Conservation (phyloP, 1,140 invertebrate species). For the Conus betulinus region DNA sequence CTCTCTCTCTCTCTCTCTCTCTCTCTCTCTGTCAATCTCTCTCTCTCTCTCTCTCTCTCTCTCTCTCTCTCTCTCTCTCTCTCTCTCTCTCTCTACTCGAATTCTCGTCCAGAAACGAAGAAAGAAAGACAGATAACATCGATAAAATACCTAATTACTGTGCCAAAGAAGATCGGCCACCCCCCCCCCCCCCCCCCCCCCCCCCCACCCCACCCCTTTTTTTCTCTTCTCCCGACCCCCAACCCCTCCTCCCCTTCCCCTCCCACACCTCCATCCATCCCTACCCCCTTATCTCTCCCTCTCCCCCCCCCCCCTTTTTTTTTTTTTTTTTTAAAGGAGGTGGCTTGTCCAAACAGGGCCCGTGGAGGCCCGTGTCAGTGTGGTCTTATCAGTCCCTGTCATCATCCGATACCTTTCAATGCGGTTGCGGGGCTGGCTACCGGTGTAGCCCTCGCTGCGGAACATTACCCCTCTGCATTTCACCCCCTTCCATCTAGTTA, state of each 20-base stretch:
- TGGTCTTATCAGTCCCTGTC: background rate
- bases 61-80: background rate
- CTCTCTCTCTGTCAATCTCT: background rate
- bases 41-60: background rate
- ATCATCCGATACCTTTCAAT: constrained; percentile 4
- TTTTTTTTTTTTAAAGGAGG: background rate
- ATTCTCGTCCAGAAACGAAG: background rate
- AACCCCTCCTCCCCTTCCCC: no score
- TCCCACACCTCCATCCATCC: no score
- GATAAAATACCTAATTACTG: no score
- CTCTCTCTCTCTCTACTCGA: background rate
- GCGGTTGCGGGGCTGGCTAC: background rate
- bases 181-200: no score
- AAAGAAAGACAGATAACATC: no score
- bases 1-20: background rate
- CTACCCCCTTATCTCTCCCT: background rate
- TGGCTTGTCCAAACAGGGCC: background rate
- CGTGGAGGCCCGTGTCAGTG: background rate
- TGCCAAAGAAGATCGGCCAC: no score
- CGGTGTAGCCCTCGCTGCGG: background rate
- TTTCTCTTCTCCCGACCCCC: no score
- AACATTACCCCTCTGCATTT: background rate
- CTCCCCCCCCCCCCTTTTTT: background rate
- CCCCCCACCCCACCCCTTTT: no score
- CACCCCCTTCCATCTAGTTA: background rate